Percentiles rank a stretch among this genome's conserved stretches.
Conservation (phyloP, 35 echinoderm and acorn worm species). For the Stichopus chloronotus region DNA sequence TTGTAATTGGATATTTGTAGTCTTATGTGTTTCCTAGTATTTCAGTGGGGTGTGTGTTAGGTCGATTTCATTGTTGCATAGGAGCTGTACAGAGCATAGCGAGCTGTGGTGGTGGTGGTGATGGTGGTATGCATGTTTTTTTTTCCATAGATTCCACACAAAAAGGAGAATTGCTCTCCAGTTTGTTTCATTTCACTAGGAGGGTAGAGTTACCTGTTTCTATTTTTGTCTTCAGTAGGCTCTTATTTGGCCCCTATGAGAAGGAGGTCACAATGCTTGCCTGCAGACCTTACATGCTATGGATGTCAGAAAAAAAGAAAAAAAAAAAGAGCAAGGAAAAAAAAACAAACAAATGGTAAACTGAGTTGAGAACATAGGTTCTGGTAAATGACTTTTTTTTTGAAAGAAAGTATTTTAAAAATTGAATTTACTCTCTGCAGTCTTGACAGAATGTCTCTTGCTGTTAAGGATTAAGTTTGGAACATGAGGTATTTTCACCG, state of each 20-base stretch:
- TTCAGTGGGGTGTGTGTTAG: background rate
- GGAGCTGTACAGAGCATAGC: background rate
- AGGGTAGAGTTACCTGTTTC: conserved; percentile 31
- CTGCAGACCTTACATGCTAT: background rate
- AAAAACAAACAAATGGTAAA: too few relatives aligned
- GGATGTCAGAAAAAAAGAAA: background rate
- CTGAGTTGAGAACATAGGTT: too few relatives aligned
- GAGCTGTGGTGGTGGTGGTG: background rate
- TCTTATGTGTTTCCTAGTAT: conserved; percentile 32
- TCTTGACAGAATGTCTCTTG: background rate
- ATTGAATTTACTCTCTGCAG: conserved; percentile 1
- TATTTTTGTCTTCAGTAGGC: background rate
- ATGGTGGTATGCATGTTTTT: background rate
- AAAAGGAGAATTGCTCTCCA: background rate
- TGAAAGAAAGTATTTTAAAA: background rate
- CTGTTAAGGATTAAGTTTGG: background rate
- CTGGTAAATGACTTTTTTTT: background rate
- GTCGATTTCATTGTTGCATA: background rate
- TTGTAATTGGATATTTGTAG: conserved; percentile 46
- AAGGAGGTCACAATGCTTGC: conserved; percentile 38
- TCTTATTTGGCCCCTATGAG: conserved; percentile 20
- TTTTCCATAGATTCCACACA: background rate
- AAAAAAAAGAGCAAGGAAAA: too few relatives aligned
- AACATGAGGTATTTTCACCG: background rate
- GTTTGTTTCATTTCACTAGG: background rate